Base-by-base conservation (phyloP, 30 jellyfish, hydroid and myxozoan genomes). In the Hydractinia echinata region DNA sequence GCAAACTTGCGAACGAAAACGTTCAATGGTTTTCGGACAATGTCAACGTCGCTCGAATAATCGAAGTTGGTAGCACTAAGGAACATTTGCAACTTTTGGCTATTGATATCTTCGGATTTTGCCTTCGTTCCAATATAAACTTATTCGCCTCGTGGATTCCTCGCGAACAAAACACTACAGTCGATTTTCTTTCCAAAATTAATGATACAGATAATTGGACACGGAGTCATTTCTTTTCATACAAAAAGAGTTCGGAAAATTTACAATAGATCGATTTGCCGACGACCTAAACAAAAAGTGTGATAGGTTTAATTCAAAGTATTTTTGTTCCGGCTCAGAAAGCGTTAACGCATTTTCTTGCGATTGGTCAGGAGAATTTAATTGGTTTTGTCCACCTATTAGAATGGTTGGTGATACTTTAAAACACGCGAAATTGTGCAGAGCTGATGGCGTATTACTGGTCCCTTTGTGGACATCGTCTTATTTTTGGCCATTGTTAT, bases 261-360 rank as follows among this genome's bases (percentile, higher is more conserved):
- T 64, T n/a, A 64, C 74, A n/a, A n/a, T 64, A 44, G 74, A 64
- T 64, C 19, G 74, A 64, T 64, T 64, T 51, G 74, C 74, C 74
- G 74, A 64, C 39, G 74, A 64, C 39, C 39, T 64, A 64, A 64
- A 64, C 74, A 64, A 64, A 51, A 64, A 6, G 39, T 44, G 51
- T 64, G 19, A n/a, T n/a, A n/a, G 51, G 74, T 64, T 64, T 4
- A 64, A 64, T 51, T 64, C 74, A 64, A 64, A 64, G 5, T 64
- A n/a, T 64, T 51, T 64, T 51, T 64, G 74, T 64, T 51, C 74
- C 39, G 74, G 74, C 39, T n/a, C 74, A n/a, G 19, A 44, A 64
- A 51, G 51, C 19, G 74, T 64, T n/a, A 64, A 64, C 6, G 74
- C 74, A 64, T 64, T 64, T 64, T 44, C 74, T 64, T 51, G 39